These are phyloP conservation scores for Calliphora vicina DNA, from an alignment of 1,140 invertebrate genomes.

Conservation along the genomic window DNA sequence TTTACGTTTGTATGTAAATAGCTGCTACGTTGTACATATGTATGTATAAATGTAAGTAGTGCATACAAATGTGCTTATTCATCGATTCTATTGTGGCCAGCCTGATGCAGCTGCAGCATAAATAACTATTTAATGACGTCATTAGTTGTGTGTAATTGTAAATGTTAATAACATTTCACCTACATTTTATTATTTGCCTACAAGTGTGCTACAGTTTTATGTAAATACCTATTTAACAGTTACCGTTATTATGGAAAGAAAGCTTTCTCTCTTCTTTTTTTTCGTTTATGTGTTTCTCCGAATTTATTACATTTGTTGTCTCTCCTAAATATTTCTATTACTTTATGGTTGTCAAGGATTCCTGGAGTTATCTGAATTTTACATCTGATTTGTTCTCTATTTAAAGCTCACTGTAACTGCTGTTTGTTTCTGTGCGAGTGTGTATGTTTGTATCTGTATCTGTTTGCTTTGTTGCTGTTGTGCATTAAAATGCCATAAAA, in stretches of 20 bases:
- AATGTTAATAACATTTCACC: not conserved
- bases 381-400: not conserved
- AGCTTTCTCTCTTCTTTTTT: not conserved
- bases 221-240: not conserved
- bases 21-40: no score
- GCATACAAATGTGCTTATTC: not conserved
- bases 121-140: not conserved
- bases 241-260: not conserved
- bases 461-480: not conserved
- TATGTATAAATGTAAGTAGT: no score
- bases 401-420: not conserved
- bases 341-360: not conserved
- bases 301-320: not conserved
- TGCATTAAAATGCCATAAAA: conserved; percentile 10
- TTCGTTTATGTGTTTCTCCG: not conserved
- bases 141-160: not conserved
- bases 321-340: not conserved
- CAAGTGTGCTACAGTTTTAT: not conserved
- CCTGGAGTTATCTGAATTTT: not conserved
- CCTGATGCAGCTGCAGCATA: not conserved
- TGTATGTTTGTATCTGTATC: not conserved
- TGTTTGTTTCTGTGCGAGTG: not conserved
- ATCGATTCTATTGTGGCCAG: not conserved
- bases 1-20: no score
- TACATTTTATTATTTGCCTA: not conserved